Base-by-base conservation (phyloP, 2,888 invertebrate genomes). In the Lasioglossum malachurum region DNA sequence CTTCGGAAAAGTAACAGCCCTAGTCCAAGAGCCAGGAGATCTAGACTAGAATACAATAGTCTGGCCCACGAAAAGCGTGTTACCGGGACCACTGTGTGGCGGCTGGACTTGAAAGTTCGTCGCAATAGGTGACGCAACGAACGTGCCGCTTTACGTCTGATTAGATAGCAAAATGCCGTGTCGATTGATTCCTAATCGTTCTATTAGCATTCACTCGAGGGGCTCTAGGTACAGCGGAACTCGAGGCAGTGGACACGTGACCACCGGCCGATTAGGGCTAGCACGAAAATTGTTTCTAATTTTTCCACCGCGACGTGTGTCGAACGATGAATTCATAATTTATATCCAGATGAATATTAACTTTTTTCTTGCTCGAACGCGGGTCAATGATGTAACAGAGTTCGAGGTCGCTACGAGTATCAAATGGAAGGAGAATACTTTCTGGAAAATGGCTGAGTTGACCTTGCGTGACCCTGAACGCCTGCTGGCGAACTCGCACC, bases 41-140 rank as follows among this genome's bases (percentile, higher is more conserved):
- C 35, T 35, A 3, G 35, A 35, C 35, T 35, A 35, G 4, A 35
- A 35, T 35, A 35, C 35, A 4, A 35, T 4, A 35, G 35, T 35
- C 0, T 35, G 35, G 35, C 3, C 35, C 14, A 3, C 4, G 14
- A 14, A 44, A 44, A 44, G 44, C 14, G 44, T 14, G 44, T 3
- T 44, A 12, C 14, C 44, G 44, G 44, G 44, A 44, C 4, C 44
- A 44, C 27, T 16, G 1, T 38, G 4, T 38, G 2, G 3, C 27
- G 64, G 5, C 38, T 46, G 75, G 14, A 46, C 71, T 64, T 64
- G 80, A 75, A 64, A 49, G 7, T 83, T 72, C 31, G 19, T 72
- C 44, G 46, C n/a, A 31, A 44, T 14, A 27, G 1, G n/a, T 71
- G 80, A 79, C 31, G 74, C 27, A 75, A 71, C 31, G 16, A n/a